Base-by-base conservation (phyloP, 1,140 invertebrate genomes). In the Melanaphis sacchari region DNA sequence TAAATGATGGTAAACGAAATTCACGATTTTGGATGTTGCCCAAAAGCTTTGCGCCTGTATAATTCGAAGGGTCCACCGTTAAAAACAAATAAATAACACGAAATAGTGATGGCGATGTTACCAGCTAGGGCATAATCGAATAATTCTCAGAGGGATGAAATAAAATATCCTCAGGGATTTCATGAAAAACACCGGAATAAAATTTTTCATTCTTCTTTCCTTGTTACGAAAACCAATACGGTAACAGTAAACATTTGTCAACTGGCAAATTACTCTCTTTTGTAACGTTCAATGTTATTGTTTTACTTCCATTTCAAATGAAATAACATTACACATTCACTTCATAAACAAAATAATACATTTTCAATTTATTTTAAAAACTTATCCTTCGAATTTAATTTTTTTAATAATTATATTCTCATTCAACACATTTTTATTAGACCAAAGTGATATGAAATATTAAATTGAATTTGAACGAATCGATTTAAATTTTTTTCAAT, bases 51-150 rank as follows among this genome's bases (percentile, higher is more conserved):
- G 36, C 7, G 31, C 43, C 66, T 82, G 43, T 38, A 52, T 82
- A 92, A 92, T 92, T 82, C 43, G 9, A 92, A 92, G 43, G 43
- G 66, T 82, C 11, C 21, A 36, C 76, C 8, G 38, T 43, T 92
- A 49, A 92, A 92, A 92, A 81, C 91, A 82, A 92, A 92, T 92
- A 82, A 92, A 92, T 92, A 92, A 92, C 91, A 41, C 0, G 43
- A n/a, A 76, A 8, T 49, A 91, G 36, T 31, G 11, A 49, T 46
- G n/a, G 43, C 21, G 21, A 36, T 41, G 59, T 36, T 46, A 38
- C 90, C 31, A 91, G 54, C 43, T 87, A 87, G 40, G 46, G 87
- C 31, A 38, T 82, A 92, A 92, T 92, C 76, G 40, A 92, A 92
- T 92, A 49, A 82, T 82, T 49, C 76, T 82, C 11, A 40, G 24